phyloP scores from a whole-genome alignment of 1,140 invertebrate species.

The Spodoptera litura region DNA sequence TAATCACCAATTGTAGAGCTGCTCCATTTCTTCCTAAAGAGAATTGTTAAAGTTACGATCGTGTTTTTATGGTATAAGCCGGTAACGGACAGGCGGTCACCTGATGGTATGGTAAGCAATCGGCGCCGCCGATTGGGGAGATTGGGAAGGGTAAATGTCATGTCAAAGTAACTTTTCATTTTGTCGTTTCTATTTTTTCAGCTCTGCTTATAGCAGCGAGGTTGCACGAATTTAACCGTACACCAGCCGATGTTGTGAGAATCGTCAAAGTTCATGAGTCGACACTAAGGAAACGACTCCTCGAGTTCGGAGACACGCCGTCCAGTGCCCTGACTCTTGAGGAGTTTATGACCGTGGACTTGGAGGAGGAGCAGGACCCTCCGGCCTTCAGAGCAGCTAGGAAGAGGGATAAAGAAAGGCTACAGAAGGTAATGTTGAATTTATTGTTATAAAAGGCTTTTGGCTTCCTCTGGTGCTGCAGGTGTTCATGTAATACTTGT shows the following conservation, averaged over 20 bases:
- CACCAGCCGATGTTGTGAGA: slow-evolving; percentile 95
- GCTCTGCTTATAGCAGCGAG: slow-evolving; percentile 97
- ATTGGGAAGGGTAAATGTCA: no score
- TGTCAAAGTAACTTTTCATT: no score
- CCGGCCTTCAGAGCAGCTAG: slow-evolving; percentile 96
- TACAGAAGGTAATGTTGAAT: slow-evolving; percentile 88
- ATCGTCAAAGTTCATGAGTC: slow-evolving; percentile 98
- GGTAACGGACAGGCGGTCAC: no score
- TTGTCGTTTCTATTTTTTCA: slow-evolving; percentile 75
- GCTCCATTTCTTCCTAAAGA: no score
- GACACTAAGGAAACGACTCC: slow-evolving; percentile 95
- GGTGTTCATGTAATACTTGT: neutral
- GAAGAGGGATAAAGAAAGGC: slow-evolving; percentile 93
- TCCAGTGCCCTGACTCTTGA: slow-evolving; percentile 96
- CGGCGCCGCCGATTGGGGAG: no score
- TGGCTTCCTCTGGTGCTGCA: neutral
- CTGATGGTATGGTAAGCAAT: no score
- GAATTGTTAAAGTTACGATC: no score
- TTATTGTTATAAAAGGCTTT: neutral
- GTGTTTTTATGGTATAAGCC: no score
- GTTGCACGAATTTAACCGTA: slow-evolving; percentile 96
- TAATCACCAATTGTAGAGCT: no score
- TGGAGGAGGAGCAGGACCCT: slow-evolving; percentile 98
- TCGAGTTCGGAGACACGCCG: slow-evolving; percentile 98
- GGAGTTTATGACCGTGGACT: slow-evolving; percentile 98